Evolutionary conservation across 2,113 vertebrate species (phyloP).

Genomic region (Rhegmatorhina hoffmannsi): DNA sequence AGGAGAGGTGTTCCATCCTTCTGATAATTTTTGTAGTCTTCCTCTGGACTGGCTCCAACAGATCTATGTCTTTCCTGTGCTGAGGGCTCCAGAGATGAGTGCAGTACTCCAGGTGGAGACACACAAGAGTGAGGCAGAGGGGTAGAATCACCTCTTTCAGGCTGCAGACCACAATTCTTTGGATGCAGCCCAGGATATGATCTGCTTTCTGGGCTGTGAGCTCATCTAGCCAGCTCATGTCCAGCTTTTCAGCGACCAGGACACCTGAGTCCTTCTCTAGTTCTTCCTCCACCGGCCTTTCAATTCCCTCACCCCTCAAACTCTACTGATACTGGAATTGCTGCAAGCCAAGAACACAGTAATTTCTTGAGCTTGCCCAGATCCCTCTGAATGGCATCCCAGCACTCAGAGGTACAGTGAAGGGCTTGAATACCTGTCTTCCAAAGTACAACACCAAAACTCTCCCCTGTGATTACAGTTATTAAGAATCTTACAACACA

Average conservation of each 20-base stretch:
- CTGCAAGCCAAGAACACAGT: rapidly evolving
- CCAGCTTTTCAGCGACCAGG: background rate
- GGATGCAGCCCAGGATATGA: background rate
- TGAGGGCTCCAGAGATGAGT: background rate
- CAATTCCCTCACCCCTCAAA: background rate
- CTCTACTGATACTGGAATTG: rapidly evolving
- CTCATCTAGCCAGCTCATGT: background rate
- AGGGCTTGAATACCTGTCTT: background rate
- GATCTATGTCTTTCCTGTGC: background rate
- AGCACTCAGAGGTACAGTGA: rapidly evolving
- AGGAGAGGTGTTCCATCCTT: background rate
- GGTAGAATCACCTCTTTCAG: background rate
- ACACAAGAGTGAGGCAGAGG: background rate
- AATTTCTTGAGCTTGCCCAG: background rate
- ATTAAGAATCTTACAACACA: background rate
- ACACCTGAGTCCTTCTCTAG: background rate
- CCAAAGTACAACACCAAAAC: background rate
- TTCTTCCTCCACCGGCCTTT: background rate
- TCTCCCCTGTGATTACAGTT: background rate
- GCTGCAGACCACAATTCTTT: background rate
- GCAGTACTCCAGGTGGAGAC: background rate
- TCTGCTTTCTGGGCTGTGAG: background rate
- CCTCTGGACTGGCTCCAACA: background rate
- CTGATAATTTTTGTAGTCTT: background rate
- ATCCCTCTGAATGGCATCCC: background rate